A percentile compares a stretch with the other conserved stretches of the same genome.
phyloP scores from a whole-genome alignment of 2,797 vertebrate species.

The Pristis pectinata region DNA sequence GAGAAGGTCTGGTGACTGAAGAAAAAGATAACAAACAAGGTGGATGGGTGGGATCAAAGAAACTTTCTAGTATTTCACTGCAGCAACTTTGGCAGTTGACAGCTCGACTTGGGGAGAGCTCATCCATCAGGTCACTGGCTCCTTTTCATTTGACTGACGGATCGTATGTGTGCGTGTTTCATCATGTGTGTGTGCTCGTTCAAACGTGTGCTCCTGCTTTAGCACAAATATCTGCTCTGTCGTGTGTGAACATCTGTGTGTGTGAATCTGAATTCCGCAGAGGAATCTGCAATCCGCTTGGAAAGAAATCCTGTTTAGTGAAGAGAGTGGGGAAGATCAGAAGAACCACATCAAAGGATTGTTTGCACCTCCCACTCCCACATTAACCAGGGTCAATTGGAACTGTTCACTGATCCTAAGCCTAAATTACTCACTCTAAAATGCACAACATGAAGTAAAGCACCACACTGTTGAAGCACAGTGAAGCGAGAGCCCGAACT shows the following conservation, averaged over 20 bases:
- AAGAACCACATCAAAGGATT: constrained; percentile 11
- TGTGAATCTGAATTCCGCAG: not conserved
- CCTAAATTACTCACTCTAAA: not conserved
- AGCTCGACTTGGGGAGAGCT: no score
- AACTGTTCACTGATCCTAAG: not conserved
- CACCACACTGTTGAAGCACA: not conserved
- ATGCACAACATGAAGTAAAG: constrained; percentile 8
- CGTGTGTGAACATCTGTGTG: no score
- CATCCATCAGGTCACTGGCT: no score
- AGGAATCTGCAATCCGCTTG: not conserved
- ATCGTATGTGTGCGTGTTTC: no score
- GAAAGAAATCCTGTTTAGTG: not conserved
- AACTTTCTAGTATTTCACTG: no score
- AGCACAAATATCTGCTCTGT: no score
- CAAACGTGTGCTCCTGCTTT: no score
- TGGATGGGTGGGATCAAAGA: no score
- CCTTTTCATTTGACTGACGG: no score
- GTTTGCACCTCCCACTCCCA: not conserved
- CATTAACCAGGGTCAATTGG: not conserved
- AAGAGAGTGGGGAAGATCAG: not conserved
- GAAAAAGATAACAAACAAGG: no score
- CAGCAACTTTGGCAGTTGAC: no score
- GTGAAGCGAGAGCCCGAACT: not conserved
- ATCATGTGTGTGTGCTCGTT: not conserved
- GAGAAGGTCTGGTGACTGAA: no score